Conservation (phyloP, 2,113 vertebrate genomes). For the Holacanthus passer region DNA sequence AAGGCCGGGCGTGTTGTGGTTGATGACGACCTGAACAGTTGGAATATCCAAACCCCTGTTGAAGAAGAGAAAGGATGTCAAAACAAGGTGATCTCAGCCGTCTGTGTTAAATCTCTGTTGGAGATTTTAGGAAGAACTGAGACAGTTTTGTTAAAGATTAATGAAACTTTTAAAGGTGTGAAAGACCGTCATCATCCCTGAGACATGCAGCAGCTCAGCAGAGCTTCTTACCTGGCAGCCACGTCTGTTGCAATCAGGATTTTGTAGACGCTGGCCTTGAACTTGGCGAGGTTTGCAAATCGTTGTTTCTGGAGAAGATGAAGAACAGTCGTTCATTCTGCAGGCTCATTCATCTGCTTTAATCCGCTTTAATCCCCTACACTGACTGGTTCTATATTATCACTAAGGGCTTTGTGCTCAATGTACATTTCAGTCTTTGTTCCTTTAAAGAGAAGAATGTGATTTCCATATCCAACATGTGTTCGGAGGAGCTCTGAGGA, state of each 20-base stretch:
- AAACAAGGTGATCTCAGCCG: neutral
- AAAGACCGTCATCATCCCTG: neutral
- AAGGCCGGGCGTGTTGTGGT: constrained; percentile 95
- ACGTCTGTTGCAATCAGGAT: constrained; percentile 96
- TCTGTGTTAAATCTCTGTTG: neutral
- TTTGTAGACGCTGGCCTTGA: constrained; percentile 96
- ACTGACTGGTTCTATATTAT: neutral
- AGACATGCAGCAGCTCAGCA: neutral
- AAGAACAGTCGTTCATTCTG: constrained; percentile 2
- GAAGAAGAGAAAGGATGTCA: neutral
- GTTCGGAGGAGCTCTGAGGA: neutral
- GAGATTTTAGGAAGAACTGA: neutral
- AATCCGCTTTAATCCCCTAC: constrained; percentile 25
- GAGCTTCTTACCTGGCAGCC: constrained; percentile 88
- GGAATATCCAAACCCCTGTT: constrained; percentile 95
- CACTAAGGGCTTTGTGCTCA: neutral
- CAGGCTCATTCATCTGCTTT: constrained; percentile 13
- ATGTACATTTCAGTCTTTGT: neutral
- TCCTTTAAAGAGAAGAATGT: neutral
- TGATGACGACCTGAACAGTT: constrained; percentile 94
- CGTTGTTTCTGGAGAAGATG: constrained; percentile 87
- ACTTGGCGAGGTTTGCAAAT: constrained; percentile 93
- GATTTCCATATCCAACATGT: neutral
- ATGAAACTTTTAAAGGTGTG: neutral
- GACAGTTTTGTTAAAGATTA: neutral